Evolutionary conservation across 2,888 invertebrate genomes (phyloP).

Genomic region (Leucozona laternaria): DNA sequence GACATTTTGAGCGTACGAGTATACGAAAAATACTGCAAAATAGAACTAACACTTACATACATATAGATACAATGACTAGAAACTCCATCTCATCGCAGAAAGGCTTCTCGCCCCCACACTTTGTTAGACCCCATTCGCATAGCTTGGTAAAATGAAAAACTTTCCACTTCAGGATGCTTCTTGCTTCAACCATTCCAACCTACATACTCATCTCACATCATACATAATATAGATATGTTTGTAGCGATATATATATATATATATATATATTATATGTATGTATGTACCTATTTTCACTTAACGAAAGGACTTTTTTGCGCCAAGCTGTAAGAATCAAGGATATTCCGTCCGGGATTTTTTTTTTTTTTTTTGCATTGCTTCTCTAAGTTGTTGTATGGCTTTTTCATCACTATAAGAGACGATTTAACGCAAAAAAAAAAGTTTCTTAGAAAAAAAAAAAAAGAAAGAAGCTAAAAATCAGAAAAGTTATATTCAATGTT

Average conservation of each 20-base stretch:
- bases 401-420: slow-evolving; percentile 53
- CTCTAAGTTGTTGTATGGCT: slow-evolving; percentile 62
- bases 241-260: neutral
- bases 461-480: slow-evolving; percentile 71
- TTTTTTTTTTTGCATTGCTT: slow-evolving; percentile 32
- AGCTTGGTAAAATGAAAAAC: slow-evolving; percentile 58
- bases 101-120: neutral
- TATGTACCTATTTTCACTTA: slow-evolving; percentile 64
- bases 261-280: neutral
- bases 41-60: slow-evolving; percentile 52
- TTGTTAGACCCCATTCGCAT: slow-evolving; percentile 11
- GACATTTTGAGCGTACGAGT: slow-evolving; percentile 70
- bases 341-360: slow-evolving; percentile 54
- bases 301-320: slow-evolving; percentile 64
- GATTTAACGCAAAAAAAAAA: slow-evolving; percentile 62
- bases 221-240: slow-evolving; percentile 39
- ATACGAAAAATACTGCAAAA: slow-evolving; percentile 65
- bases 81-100: slow-evolving; percentile 51
- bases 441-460: slow-evolving; percentile 34
- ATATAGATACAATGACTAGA: slow-evolving; percentile 30
- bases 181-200: neutral
- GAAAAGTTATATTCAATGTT: slow-evolving; percentile 74
- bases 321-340: slow-evolving; percentile 55
- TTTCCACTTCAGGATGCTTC: slow-evolving; percentile 60
- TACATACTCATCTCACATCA: slow-evolving; percentile 31